Conservation (phyloP, 1,140 invertebrate genomes). For the Bombus consobrinus region DNA sequence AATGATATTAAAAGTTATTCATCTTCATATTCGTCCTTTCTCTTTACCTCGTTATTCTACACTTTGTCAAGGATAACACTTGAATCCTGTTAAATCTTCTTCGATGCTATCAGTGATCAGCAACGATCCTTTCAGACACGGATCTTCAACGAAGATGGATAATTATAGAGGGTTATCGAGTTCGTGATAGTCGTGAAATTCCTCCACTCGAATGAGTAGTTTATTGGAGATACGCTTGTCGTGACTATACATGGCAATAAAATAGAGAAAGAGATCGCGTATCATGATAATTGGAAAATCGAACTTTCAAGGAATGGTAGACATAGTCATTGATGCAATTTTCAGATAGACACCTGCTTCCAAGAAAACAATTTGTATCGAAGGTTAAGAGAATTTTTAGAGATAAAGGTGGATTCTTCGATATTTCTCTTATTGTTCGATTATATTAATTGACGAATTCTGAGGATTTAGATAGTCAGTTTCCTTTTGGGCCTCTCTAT, state of each 20-base stretch:
- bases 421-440: not conserved
- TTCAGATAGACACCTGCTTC: not conserved
- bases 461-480: too few relatives aligned
- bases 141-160: not conserved
- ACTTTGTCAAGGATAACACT: not conserved
- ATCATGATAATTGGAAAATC: not conserved
- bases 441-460: too few relatives aligned
- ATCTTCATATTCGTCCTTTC: too few relatives aligned
- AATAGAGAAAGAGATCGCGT: not conserved
- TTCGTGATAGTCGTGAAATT: not conserved
- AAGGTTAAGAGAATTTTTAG: not conserved
- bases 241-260: not conserved
- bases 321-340: not conserved
- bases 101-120: not conserved
- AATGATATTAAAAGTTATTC: not conserved
- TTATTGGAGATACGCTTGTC: not conserved
- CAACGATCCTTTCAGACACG: not conserved
- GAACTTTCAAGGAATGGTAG: not conserved
- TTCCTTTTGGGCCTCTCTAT: not conserved
- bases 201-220: not conserved
- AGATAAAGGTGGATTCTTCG: not conserved
- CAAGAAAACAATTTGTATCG: not conserved
- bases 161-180: constrained; percentile 10
- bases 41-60: not conserved
- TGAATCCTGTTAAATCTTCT: not conserved